Evolutionary conservation across 2,888 invertebrate species (phyloP), one percentile per base, ranked within the genome.

Genomic region (Callyntrura sp.): DNA sequence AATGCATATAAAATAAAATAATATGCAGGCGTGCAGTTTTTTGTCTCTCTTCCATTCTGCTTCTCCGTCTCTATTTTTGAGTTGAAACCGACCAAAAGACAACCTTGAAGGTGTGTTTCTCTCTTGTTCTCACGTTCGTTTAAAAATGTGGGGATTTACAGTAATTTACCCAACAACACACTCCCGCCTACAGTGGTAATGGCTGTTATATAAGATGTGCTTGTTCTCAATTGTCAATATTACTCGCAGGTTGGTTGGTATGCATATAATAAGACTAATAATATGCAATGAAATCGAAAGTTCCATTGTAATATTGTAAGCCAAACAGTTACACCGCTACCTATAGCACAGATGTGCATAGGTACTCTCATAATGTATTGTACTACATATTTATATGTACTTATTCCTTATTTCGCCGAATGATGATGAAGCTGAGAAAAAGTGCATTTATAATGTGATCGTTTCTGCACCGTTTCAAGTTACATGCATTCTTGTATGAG

Each of bases 41-140:
- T 43, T 17, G 8, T 35, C 35, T 35, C 35, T 35, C 35, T 35
- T 6, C 35, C 6, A 35, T 6, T 35, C 35, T 35, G 35, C 35
- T 35, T 35, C 35, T 35, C 35, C 35, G 35, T 35, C 35, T 70
- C 70, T 70, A 70, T 70, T 70, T 70, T 70, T 14, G 28, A 45
- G 43, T 70, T 17, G 45, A 70, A 70, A 70, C 70, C 70, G 70
- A 70, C 45, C 65, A 65, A 65, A 65, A 65, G 70, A 70, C 70
- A 70, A 70, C 70, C 70, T 70, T 70, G 70, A 70, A 70, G 70
- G 9, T 45, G 35, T 35, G 35, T 43, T 70, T 70, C 70, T 70
- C 70, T 70, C 70, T 70, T 70, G 70, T 70, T 70, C 70, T 70
- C 70, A 70, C 70, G 70, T 70, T 70, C 11, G 43, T 43, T 14